Base-by-base conservation (phyloP, 2,888 invertebrate species). In the Anagyrus pseudococci region DNA sequence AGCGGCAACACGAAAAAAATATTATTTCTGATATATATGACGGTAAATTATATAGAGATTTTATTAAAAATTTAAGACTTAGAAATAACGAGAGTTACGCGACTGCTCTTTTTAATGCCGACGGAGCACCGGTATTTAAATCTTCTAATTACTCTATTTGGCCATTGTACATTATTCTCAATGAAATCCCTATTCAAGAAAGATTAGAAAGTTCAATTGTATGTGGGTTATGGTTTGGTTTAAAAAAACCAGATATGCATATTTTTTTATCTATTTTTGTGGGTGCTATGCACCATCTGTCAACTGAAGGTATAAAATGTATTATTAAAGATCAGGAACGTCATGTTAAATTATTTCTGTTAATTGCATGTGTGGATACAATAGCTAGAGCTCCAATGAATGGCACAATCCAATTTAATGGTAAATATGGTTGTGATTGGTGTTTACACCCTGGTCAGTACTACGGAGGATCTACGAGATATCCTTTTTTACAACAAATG, bases 1-100 rank as follows among this genome's bases (percentile, higher is more conserved):
- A 26, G 8, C 17, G 52, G 50, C 19, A 10, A 37, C 4, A 6
- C 6, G 19, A 56, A 13, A 4, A 26, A 4, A 33, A 22, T 2
- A 8, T 6, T 15, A 50, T 62, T 1, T 1, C 7, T 1, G 62
- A 62, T 20, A 20, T 58, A 8, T 62, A 41, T 58, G 53, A 53
- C 22, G 57, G 53, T 0, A 41, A 47, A 26, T 6, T 17, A 15
- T 62, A 62, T 23, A 10, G 19, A 22, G 13, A 62, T 6, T 53
- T 58, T 46, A 20, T 57, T 4, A 15, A 15, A 8, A 37, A n/a
- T 19, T 25, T 52, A n/a, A 8, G 23, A 13, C 23, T 40, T 4
- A 7, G 17, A 6, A 41, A 53, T 20, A 43, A 15, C 7, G 4
- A 43, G 6, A 8, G 4, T 15, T 44, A 54, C 19, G 54, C 41